Evolutionary conservation across 1,140 invertebrate genomes (phyloP), one percentile per base, ranked within the genome.

Genomic region (Zaprionus gabonicus): DNA sequence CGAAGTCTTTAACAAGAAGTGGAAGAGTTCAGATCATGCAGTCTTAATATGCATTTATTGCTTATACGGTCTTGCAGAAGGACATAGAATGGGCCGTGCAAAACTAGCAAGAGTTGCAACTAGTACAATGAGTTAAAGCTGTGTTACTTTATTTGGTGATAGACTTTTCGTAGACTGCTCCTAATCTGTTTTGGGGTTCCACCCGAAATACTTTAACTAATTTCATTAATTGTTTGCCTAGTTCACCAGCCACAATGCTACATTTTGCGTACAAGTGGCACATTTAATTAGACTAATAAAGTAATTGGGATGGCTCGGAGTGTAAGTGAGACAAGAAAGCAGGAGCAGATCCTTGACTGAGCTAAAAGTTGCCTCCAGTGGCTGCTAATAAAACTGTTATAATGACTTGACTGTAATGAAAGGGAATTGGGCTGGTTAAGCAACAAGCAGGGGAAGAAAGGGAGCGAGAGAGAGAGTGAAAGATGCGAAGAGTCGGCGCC

Each of bases 241-340:
- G 36, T 63, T 67, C 55, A 17, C 56, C 59, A 76, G 66, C 49
- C 62, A 38, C 79, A 34, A 53, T 72, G 49, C 78, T 53, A 58
- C 79, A 79, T 85, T 86, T 78, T 79, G 68, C 70, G 69, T 80
- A 79, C 75, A 88, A 88, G 85, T 84, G 85, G 76, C 72, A 79
- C 78, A 82, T 90, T 90, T 88, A 88, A 88, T 88, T 88, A 90
- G 85, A 63, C 81, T 90, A 90, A 90, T 90, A 85, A 90, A 90
- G 85, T 85, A 82, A 90, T 90, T 90, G 71, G 65, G 55, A 46
- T 84, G 77, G 76, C 72, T 46, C 7, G 17, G 58, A 78, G 73
- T 75, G 84, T 67, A 76, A 86, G 75, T 81, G 76, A 79, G 79
- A 70, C 60, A 76, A 59, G 71, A 23, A 55, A 36, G 38, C 46